Base-by-base conservation (phyloP, 1,140 invertebrate genomes). In the Anoplophora glabripennis region DNA sequence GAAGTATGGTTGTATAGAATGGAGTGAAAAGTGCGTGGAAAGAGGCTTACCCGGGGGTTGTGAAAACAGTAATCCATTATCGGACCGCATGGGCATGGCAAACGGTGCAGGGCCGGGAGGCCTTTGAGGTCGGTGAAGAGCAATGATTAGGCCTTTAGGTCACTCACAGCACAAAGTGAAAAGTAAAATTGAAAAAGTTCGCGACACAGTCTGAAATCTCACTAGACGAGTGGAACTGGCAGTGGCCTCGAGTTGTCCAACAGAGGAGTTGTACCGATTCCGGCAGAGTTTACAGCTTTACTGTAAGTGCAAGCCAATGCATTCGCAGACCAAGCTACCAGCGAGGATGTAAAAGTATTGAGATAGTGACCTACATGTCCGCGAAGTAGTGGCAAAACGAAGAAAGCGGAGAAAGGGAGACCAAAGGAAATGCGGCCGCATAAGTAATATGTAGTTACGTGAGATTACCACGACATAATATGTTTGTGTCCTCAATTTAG, bases 381-480 rank as follows among this genome's bases (percentile, higher is more conserved):
- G 68, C 67, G 65, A 72, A 72, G 68, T 71, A 70, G 71, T 68
- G 69, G 71, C 67, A 69, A 62, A 67, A 60, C 64, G 71, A 74
- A 72, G 72, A 74, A 74, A 74, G 72, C 72, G 71, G 72, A 73
- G 72, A 74, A 74, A 74, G 72, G 72, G 70, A 74, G 65, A 69
- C 65, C 67, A 64, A 69, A 72, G 67, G 72, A 74, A 73, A 72
- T 73, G 69, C 72, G 71, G 71, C 65, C 72, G 60, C 63, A 57
- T 61, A 62, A 67, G 65, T 69, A 71, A 66, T 66, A 67, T 62
- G 63, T 68, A 66, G 69, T 74, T 74, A 74, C 72, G 71, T 73
- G 68, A 72, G 72, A 72, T 74, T 73, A 74, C 64, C 72, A 67
- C 61, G 49, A 72, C 71, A 74, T 72, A 68, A 57, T 55, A 36